Conservation (phyloP, 2,888 invertebrate species). For the Siphlonurus alternatus region DNA sequence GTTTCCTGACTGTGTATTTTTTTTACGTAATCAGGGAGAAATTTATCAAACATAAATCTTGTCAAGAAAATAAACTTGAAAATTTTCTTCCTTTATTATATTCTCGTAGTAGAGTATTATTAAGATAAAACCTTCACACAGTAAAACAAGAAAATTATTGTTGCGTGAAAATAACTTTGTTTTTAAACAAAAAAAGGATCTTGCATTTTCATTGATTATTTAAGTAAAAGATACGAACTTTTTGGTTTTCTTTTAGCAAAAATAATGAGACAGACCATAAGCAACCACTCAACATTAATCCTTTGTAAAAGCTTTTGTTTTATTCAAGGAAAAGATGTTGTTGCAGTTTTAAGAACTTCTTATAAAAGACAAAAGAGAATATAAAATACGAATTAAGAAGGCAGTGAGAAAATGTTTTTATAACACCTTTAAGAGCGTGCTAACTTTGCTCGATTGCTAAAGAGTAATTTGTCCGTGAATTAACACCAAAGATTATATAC, state of each 20-base stretch:
- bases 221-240: background rate
- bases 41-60: background rate
- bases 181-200: background rate
- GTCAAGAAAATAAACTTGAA: background rate
- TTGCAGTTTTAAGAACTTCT: no score
- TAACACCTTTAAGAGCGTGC: no score
- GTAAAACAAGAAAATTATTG: no score
- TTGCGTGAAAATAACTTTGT: no score
- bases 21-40: background rate
- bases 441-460: no score
- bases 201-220: background rate
- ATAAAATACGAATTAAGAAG: no score
- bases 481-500: no score
- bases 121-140: no score
- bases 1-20: background rate
- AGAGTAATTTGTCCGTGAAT: no score
- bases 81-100: background rate
- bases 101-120: background rate
- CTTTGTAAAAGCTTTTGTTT: background rate
- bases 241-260: background rate
- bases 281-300: background rate
- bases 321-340: no score
- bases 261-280: background rate
- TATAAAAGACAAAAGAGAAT: no score
- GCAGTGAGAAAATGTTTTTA: no score